These are phyloP conservation scores for Mythimna vitellina DNA, from an alignment of 2,888 invertebrate species.

Conservation along the genomic window DNA sequence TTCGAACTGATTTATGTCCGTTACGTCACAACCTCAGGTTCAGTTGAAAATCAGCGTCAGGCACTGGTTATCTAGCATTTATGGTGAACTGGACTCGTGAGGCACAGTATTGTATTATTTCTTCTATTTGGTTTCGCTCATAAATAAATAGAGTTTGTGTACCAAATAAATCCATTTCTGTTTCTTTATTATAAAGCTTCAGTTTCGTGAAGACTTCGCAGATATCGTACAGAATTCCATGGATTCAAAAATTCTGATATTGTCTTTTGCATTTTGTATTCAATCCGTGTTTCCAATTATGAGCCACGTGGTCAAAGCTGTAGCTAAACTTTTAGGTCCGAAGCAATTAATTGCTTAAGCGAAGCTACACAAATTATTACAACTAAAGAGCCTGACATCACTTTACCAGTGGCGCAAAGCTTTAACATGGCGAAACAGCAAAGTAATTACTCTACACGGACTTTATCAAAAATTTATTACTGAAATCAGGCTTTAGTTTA, in stretches of 20 bases:
- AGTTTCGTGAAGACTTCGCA: background rate
- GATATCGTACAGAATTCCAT: background rate
- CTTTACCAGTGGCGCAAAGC: constrained; percentile 12
- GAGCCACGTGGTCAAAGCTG: background rate
- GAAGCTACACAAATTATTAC: constrained; percentile 8
- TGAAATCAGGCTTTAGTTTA: constrained; percentile 18
- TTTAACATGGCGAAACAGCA: constrained; percentile 5
- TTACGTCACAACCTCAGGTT: too few species aligned
- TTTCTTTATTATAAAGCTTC: background rate
- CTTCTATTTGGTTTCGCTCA: too few species aligned
- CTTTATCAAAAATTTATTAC: constrained; percentile 16
- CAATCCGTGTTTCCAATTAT: background rate
- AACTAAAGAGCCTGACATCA: constrained; percentile 11
- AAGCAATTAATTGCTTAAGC: constrained; percentile 46
- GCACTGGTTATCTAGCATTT: too few species aligned
- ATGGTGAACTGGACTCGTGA: too few species aligned
- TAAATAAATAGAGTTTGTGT: too few species aligned
- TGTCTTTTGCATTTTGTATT: background rate
- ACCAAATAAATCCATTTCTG: too few species aligned
- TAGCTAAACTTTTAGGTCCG: background rate
- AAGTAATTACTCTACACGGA: constrained; percentile 41
- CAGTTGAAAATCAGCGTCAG: too few species aligned
- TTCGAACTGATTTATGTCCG: background rate
- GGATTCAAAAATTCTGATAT: background rate
- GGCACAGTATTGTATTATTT: too few species aligned